Percentiles rank a stretch among this genome's conserved stretches.
These are phyloP conservation scores for Euclidia mi DNA, from an alignment of 2,888 invertebrate genomes.

Conservation along the genomic window DNA sequence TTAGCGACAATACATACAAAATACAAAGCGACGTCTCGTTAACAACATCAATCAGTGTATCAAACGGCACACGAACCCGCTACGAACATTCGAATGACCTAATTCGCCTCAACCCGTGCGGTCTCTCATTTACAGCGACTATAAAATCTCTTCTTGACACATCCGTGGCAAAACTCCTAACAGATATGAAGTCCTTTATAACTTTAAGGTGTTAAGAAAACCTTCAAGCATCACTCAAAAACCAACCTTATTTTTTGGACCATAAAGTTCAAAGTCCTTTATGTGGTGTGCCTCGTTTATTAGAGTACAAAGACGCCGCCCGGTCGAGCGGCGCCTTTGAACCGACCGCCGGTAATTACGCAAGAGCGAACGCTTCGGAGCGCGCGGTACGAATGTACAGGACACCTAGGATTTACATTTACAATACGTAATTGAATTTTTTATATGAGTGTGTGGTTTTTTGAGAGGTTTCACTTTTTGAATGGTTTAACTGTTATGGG, in stretches of 20 bases:
- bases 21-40: slow-evolving; percentile 21
- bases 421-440: slow-evolving; percentile 56
- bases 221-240: slow-evolving; percentile 35
- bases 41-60: slow-evolving; percentile 60
- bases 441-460: slow-evolving; percentile 23
- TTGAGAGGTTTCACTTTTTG: not conserved
- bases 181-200: slow-evolving; percentile 87
- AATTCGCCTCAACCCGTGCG: slow-evolving; percentile 80
- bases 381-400: slow-evolving; percentile 66
- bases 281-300: slow-evolving; percentile 75
- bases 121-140: slow-evolving; percentile 85
- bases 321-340: slow-evolving; percentile 83
- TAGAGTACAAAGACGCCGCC: slow-evolving; percentile 87
- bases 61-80: slow-evolving; percentile 51
- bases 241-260: slow-evolving; percentile 4
- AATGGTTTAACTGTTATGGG: too few relatives aligned
- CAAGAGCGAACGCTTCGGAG: slow-evolving; percentile 71
- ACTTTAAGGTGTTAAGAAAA: slow-evolving; percentile 88
- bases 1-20: slow-evolving; percentile 2
- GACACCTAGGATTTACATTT: slow-evolving; percentile 72
- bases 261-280: slow-evolving; percentile 45
- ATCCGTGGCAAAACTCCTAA: slow-evolving; percentile 90
- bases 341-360: slow-evolving; percentile 84
- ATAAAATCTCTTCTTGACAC: slow-evolving; percentile 90
- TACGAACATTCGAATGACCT: slow-evolving; percentile 76